phyloP scores from a whole-genome alignment of 2,888 invertebrate species.

The Drosophila atripex region DNA sequence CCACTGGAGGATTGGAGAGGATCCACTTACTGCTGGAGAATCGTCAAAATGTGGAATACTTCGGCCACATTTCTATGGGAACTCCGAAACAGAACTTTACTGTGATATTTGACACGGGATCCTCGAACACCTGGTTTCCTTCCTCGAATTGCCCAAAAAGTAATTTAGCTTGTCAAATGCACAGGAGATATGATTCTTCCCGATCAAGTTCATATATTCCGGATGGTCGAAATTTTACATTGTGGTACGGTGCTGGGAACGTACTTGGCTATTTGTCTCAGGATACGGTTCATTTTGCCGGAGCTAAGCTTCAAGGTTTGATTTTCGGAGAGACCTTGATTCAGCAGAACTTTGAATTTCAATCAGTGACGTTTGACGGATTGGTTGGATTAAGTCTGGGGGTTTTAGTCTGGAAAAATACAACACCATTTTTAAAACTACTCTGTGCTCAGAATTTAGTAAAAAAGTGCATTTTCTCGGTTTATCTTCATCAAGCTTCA shows the following conservation, averaged over 20 bases:
- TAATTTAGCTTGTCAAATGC: constrained; percentile 96
- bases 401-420: constrained; percentile 39
- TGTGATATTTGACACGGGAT: constrained; percentile 99
- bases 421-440: constrained; percentile 48
- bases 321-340: constrained; percentile 53
- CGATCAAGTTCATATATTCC: constrained; percentile 91
- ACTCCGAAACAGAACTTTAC: constrained; percentile 94
- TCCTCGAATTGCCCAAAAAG: constrained; percentile 96
- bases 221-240: constrained; percentile 94
- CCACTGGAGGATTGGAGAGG: background rate
- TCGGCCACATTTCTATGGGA: constrained; percentile 94
- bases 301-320: constrained; percentile 26
- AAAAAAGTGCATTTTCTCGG: constrained; percentile 54
- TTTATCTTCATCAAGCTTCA: constrained; percentile 36
- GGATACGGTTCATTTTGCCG: constrained; percentile 85
- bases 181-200: constrained; percentile 95
- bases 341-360: constrained; percentile 45
- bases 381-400: constrained; percentile 54
- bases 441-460: constrained; percentile 38
- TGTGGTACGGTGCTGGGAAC: constrained; percentile 97
- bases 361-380: constrained; percentile 52
- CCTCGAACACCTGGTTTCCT: constrained; percentile 98
- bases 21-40: constrained; percentile 33
- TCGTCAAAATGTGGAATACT: constrained; percentile 87
- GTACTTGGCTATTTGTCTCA: constrained; percentile 96